Conservation (phyloP, 2,888 invertebrate species). For the Agrotis exclamationis region DNA sequence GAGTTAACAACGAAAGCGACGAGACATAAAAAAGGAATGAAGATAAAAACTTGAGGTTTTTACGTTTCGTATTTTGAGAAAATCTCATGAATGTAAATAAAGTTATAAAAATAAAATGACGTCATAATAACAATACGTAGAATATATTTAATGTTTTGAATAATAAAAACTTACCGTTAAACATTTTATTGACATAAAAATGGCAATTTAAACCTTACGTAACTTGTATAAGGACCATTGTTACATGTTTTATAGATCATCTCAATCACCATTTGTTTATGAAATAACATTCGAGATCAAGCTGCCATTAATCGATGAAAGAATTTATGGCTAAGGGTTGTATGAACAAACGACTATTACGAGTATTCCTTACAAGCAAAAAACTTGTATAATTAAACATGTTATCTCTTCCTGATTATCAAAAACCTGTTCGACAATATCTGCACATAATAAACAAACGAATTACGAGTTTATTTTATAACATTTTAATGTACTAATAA, state of each 20-base stretch:
- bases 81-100: constrained; percentile 45
- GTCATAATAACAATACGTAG: constrained; percentile 37
- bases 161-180: constrained; percentile 44
- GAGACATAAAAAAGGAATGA: neutral
- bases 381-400: constrained; percentile 34
- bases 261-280: neutral
- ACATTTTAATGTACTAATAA: constrained; percentile 64
- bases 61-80: constrained; percentile 42
- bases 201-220: constrained; percentile 20
- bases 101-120: constrained; percentile 48
- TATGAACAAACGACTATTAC: constrained; percentile 15
- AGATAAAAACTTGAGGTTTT: constrained; percentile 30
- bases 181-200: constrained; percentile 41
- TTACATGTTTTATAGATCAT: constrained; percentile 26
- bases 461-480: constrained; percentile 66
- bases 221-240: constrained; percentile 18
- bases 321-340: constrained; percentile 5
- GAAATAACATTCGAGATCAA: constrained; percentile 9
- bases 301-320: neutral
- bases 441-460: constrained; percentile 65
- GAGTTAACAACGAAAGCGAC: constrained; percentile 1
- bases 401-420: constrained; percentile 60
- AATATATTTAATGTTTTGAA: constrained; percentile 48
- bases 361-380: constrained; percentile 22
- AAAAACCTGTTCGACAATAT: constrained; percentile 56